Evolutionary conservation across 2,113 vertebrate species (phyloP).

Genomic region (Pseudonaja textilis): DNA sequence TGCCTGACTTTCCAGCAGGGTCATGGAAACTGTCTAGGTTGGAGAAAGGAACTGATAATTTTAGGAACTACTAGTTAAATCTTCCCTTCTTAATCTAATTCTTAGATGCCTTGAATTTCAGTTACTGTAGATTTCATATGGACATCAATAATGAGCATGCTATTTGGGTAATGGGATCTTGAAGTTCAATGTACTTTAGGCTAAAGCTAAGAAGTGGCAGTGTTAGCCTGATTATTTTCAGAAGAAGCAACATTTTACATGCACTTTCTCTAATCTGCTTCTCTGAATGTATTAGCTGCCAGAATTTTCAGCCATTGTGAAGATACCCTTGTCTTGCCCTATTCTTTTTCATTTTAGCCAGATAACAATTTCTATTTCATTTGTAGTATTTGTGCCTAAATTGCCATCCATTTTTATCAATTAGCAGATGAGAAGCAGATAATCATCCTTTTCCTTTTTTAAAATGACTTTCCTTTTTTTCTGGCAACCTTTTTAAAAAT

Average conservation of each 20-base stretch:
- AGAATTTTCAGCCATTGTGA: not conserved
- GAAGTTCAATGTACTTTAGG: not conserved
- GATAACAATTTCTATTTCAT: not conserved
- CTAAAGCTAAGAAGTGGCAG: not conserved
- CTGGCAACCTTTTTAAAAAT: not conserved
- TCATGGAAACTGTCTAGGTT: not conserved
- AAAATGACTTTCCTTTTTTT: not conserved
- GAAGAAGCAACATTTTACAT: not conserved
- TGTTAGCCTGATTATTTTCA: not conserved
- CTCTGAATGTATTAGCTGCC: not conserved
- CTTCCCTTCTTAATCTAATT: not conserved
- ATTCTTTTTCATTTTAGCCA: not conserved
- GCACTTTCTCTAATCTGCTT: not conserved
- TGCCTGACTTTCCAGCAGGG: not conserved
- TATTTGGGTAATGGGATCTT: not conserved
- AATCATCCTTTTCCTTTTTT: not conserved
- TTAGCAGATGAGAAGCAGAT: not conserved
- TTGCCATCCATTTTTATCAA: not conserved
- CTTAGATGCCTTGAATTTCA: not conserved
- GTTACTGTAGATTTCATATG: not conserved
- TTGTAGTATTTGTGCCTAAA: not conserved
- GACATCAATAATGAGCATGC: not conserved
- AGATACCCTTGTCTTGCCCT: not conserved
- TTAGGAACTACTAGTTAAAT: not conserved
- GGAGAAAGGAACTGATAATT: not conserved